These are phyloP conservation scores for Simalia tracyae DNA, from an alignment of 2,797 vertebrate species.

Conservation along the genomic window DNA sequence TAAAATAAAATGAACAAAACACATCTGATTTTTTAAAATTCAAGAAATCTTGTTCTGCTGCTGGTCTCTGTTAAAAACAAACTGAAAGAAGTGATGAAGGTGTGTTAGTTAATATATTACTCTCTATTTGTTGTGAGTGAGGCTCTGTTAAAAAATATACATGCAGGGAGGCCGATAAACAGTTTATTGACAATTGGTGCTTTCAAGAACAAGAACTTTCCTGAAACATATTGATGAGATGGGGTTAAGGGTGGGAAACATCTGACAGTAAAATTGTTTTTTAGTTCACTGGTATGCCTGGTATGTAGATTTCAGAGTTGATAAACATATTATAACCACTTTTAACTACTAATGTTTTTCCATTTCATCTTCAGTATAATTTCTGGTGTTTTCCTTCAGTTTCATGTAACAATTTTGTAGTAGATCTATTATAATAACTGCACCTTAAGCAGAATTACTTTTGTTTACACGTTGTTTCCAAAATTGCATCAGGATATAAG, in stretches of 20 bases:
- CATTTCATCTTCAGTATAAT: not conserved
- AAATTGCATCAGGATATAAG: not conserved
- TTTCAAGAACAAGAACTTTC: not conserved
- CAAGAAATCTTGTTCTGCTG: no score
- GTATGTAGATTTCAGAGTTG: not conserved
- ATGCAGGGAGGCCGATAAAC: no score
- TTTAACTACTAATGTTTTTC: not conserved
- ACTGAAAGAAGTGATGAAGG: no score
- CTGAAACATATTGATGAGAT: not conserved
- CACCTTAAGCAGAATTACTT: not conserved
- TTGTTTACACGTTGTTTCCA: slow-evolving; percentile 1
- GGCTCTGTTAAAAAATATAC: no score
- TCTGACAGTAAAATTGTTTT: no score
- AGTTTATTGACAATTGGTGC: no score
- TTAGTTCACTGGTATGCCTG: not conserved
- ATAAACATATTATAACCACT: not conserved
- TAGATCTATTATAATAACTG: not conserved
- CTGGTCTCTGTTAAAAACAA: no score
- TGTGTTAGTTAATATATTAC: no score
- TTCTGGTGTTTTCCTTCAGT: not conserved
- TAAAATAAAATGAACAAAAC: no score
- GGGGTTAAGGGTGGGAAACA: no score
- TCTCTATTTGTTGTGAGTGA: no score
- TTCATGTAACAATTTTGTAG: not conserved
- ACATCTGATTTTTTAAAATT: no score